Conservation (phyloP, 2,797 vertebrate genomes). For the Coranthus polyacanthus region DNA sequence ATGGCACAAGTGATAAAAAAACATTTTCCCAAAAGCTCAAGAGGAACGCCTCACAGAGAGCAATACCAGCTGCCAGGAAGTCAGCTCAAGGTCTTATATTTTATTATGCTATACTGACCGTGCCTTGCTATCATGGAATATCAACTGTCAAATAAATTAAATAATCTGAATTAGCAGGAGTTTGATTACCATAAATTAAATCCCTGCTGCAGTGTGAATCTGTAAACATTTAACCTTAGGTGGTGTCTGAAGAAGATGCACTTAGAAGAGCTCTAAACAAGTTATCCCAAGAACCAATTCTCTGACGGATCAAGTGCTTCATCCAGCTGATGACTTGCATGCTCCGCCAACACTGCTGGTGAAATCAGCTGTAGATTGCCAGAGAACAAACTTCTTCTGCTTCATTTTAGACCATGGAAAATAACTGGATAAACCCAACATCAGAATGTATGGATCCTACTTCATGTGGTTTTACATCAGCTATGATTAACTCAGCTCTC, state of each 20-base stretch:
- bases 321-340: too few relatives aligned
- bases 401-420: too few relatives aligned
- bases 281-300: conserved; percentile 8
- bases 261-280: conserved; percentile 14
- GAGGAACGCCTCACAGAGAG: conserved; percentile 1
- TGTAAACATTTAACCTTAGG: too few relatives aligned
- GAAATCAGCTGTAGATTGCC: conserved; percentile 41
- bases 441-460: conserved; percentile 15
- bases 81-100: conserved; percentile 9
- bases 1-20: too few relatives aligned
- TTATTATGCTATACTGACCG: conserved; percentile 1
- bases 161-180: too few relatives aligned
- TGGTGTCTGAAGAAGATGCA: too few relatives aligned
- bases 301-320: conserved; percentile 25
- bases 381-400: conserved; percentile 42
- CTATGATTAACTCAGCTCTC: conserved; percentile 5
- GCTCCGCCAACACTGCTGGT: conserved; percentile 51
- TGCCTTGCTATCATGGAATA: background rate
- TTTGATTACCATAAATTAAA: background rate
- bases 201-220: background rate
- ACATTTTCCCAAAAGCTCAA: background rate
- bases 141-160: background rate
- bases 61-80: conserved; percentile 14
- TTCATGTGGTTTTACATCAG: conserved; percentile 4
- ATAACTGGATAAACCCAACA: conserved; percentile 26